Base-by-base conservation (phyloP, 2,113 vertebrate genomes). In the Dipodomys stephensi region DNA sequence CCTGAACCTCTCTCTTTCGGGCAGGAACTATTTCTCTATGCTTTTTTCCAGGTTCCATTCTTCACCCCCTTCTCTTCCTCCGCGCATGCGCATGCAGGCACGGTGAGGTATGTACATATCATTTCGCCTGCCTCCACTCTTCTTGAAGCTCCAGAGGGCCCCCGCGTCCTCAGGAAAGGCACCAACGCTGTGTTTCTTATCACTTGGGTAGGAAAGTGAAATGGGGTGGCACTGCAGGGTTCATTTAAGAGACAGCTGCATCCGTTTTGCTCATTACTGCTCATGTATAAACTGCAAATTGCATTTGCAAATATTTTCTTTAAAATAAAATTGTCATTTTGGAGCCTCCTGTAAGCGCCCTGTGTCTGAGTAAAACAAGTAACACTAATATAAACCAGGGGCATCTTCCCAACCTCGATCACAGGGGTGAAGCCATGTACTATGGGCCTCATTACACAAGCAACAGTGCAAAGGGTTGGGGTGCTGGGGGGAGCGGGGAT, bases 231-330 rank as follows among this genome's bases (percentile, higher is more conserved):
- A 77, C 95, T 20, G 83, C 77, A 72, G 96, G 97, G 98, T 98
- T 98, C 97, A 98, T 97, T 97, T 97, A 92, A 97, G 95, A 98
- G 96, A 97, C 98, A 98, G 97, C 97, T 98, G 97, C 96, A 98
- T 97, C 96, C 97, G 96, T 98, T 98, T 97, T 97, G 94, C 95
- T 98, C 97, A 97, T 97, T 98, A 97, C 97, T 97, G 94, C 97
- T 95, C 76, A 3, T 86, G 96, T 95, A 97, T 93, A 97, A 98
- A 98, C 94, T 97, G 96, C 96, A 98, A 98, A 98, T 97, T 97
- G 94, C 97, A 98, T 96, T 98, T 97, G 97, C 97, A 98, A 98
- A 98, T 96, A 98, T 97, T 96, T 96, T 96, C 96, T 96, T 97
- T 94, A 92, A 97, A 95, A 97, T 96, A 97, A 98, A 74, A 96